These are phyloP conservation scores for Ctenochaetus hawaiiensis DNA, from an alignment of 2,797 vertebrate genomes.

Conservation along the genomic window DNA sequence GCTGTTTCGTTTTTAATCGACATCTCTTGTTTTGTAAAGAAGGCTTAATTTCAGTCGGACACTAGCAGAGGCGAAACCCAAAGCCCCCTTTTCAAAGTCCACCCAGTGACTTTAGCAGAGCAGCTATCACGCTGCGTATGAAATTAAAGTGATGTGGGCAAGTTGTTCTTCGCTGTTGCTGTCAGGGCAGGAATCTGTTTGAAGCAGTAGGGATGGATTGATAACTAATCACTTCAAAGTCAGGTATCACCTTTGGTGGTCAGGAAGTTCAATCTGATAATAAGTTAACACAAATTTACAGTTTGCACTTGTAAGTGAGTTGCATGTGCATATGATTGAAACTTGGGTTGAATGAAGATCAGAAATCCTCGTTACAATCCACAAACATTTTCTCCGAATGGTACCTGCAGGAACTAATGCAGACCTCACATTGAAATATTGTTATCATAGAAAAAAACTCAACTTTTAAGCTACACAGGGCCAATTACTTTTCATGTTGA, in stretches of 20 bases:
- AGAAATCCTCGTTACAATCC: not conserved
- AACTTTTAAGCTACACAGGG: not conserved
- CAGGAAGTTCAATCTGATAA: too few species aligned
- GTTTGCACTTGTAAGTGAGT: not conserved
- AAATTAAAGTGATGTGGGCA: slow-evolving; percentile 37
- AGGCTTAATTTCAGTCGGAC: slow-evolving; percentile 54
- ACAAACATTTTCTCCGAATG: too few species aligned
- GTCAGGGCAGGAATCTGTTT: slow-evolving; percentile 22
- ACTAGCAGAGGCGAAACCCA: slow-evolving; percentile 2
- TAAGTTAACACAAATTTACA: too few species aligned
- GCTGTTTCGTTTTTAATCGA: slow-evolving; percentile 48
- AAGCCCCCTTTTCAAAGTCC: slow-evolving; percentile 29
- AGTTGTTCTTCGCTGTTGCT: slow-evolving; percentile 7
- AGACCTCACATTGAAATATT: not conserved
- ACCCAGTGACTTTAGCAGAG: slow-evolving; percentile 24
- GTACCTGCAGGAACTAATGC: too few species aligned
- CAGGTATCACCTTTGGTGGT: slow-evolving; percentile 3
- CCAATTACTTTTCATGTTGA: not conserved
- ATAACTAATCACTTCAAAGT: not conserved
- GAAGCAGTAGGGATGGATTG: not conserved
- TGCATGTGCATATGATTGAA: not conserved
- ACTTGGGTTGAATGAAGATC: slow-evolving; percentile 1
- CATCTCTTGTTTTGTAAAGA: slow-evolving; percentile 61
- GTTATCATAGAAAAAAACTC: not conserved
- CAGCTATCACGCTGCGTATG: slow-evolving; percentile 27